phyloP scores from a whole-genome alignment of 2,113 vertebrate genomes.

The Recurvirostra avosetta region DNA sequence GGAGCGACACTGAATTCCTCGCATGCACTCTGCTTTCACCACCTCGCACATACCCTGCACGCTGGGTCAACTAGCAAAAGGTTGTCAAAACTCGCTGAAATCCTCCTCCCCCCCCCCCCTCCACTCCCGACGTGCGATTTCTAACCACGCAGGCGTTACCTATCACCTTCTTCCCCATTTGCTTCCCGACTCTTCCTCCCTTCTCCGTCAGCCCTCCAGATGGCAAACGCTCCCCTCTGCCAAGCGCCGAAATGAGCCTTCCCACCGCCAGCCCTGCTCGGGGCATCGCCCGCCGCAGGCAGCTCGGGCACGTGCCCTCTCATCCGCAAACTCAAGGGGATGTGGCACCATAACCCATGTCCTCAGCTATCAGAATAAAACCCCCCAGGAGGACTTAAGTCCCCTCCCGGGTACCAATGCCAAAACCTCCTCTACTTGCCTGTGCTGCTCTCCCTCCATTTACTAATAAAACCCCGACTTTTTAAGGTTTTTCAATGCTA shows the following conservation, averaged over 20 bases:
- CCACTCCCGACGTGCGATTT: fast-evolving
- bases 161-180: not conserved
- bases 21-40: fast-evolving
- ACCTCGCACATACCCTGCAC: fast-evolving
- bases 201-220: not conserved
- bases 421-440: not conserved
- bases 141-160: not conserved
- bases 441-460: not conserved
- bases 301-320: too few species aligned
- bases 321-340: not conserved
- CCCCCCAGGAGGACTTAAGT: not conserved
- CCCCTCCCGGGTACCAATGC: not conserved
- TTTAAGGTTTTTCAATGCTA: not conserved
- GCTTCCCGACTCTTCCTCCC: not conserved
- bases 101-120: not conserved
- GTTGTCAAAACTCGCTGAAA: not conserved
- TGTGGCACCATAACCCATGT: not conserved
- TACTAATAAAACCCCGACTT: not conserved
- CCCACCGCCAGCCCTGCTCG: fast-evolving
- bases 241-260: not conserved
- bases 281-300: not conserved
- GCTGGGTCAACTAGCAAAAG: fast-evolving
- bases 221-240: not conserved
- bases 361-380: not conserved
- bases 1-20: not conserved